Base-by-base conservation (phyloP, 2,888 invertebrate genomes). In the Torymus tubicola region DNA sequence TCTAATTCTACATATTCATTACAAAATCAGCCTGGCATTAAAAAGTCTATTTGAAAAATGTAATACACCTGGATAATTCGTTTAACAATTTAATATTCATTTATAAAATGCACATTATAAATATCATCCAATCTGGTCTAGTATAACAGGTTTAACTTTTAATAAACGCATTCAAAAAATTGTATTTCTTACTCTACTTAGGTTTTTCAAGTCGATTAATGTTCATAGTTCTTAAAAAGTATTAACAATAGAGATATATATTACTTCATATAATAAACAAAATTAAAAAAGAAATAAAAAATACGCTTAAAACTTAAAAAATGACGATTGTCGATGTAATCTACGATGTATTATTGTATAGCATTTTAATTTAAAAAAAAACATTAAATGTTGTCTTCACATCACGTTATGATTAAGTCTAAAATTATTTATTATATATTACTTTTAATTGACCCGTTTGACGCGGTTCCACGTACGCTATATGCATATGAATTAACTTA, bases 401-500 rank as follows among this genome's bases (percentile, higher is more conserved):
- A 71, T 13, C 61, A 53, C 52, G 14, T 55, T 76, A 76, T 52
- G 65, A 2, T 50, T 71, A 68, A 1, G 18, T 55, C 53, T 72
- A 65, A 42, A 61, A 31, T 42, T 42, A 55, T 60, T 60, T 52
- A 58, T 55, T 16, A 53, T 24, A 16, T 31, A 14, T 24, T 57
- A 78, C 31, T 67, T 8, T 68, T 72, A 68, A 72, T 68, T 73
- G 68, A 73, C 73, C 60, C 63, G 60, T 67, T 73, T 72, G 21
- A 63, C 53, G 67, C 67, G 14, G 60, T 31, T 61, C 16, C 63
- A 77, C 50, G 50, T 67, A 24, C 52, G 16, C 50, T 72, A 21
- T 60, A 52, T 64, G 24, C 57, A 42, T 18, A 69, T 63, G 50
- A 31, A 69, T 42, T 21, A 5, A 31, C n/a, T 50, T 24, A 24